These are phyloP conservation scores for Brachionus sp. DNA, from an alignment of 1,140 invertebrate species.

Conservation along the genomic window DNA sequence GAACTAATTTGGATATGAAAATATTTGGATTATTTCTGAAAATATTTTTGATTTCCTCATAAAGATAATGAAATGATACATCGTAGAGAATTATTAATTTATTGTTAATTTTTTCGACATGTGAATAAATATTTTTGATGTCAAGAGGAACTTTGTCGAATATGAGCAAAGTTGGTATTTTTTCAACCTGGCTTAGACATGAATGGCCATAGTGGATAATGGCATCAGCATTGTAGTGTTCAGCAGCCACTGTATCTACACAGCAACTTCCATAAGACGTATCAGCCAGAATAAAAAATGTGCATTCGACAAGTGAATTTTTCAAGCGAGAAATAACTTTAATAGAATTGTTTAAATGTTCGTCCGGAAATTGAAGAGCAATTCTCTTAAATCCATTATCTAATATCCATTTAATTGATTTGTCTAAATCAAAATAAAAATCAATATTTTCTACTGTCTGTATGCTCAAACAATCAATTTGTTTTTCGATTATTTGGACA, in stretches of 20 bases:
- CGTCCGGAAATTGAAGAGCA: slow-evolving; percentile 85
- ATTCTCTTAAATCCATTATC: slow-evolving; percentile 60
- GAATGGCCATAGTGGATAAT: slow-evolving; percentile 85
- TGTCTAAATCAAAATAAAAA: slow-evolving; percentile 34
- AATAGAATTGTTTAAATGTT: slow-evolving; percentile 69
- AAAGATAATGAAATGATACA: slow-evolving; percentile 5
- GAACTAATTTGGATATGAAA: slow-evolving; percentile 6
- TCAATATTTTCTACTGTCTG: neutral
- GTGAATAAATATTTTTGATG: slow-evolving; percentile 44
- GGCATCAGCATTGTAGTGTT: slow-evolving; percentile 75
- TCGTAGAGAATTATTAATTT: slow-evolving; percentile 14
- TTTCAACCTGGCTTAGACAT: slow-evolving; percentile 71
- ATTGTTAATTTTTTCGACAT: slow-evolving; percentile 41
- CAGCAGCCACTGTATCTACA: slow-evolving; percentile 82
- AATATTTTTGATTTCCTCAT: neutral
- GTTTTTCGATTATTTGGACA: neutral
- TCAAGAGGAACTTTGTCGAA: slow-evolving; percentile 57
- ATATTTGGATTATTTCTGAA: neutral
- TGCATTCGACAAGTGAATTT: slow-evolving; percentile 57
- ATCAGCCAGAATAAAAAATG: slow-evolving; percentile 79
- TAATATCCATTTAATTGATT: slow-evolving; percentile 5
- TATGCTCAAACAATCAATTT: neutral
- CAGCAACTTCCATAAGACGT: slow-evolving; percentile 88
- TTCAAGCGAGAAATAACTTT: slow-evolving; percentile 68
- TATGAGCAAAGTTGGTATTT: slow-evolving; percentile 64